Evolutionary conservation across 2,888 invertebrate genomes (phyloP).

Genomic region (Prosapia bicincta): DNA sequence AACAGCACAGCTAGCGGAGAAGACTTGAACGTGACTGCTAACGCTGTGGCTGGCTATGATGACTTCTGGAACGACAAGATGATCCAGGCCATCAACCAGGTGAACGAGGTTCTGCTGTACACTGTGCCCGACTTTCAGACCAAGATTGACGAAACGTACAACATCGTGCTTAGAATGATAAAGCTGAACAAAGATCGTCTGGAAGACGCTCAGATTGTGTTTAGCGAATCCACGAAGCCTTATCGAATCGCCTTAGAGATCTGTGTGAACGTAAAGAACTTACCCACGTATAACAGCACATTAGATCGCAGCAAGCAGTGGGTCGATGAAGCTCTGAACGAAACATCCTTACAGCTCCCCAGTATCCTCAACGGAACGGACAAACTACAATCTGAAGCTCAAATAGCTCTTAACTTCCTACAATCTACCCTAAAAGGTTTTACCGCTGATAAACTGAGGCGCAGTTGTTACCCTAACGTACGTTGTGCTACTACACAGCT

Average conservation of each 20-base stretch:
- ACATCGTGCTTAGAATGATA: background rate
- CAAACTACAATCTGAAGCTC: background rate
- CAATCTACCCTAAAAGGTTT: background rate
- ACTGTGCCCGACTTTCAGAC: background rate
- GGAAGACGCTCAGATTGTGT: background rate
- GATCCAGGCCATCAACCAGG: background rate
- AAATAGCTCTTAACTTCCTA: background rate
- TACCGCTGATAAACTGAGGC: background rate
- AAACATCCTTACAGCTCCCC: background rate
- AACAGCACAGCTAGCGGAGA: background rate
- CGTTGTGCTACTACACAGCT: background rate
- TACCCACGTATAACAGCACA: background rate
- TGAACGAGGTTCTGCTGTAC: background rate
- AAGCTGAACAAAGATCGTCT: background rate
- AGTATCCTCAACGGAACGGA: background rate
- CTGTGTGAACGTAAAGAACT: background rate
- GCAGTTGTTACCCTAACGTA: background rate
- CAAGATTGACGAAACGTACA: background rate
- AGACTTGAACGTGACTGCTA: background rate
- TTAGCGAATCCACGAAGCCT: background rate
- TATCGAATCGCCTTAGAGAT: background rate
- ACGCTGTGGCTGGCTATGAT: background rate
- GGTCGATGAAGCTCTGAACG: background rate
- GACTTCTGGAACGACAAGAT: background rate
- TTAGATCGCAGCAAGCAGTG: background rate